Evolutionary conservation across 2,888 invertebrate species (phyloP), one percentile per base, ranked within the genome.

Genomic region (Cerastoderma edule): DNA sequence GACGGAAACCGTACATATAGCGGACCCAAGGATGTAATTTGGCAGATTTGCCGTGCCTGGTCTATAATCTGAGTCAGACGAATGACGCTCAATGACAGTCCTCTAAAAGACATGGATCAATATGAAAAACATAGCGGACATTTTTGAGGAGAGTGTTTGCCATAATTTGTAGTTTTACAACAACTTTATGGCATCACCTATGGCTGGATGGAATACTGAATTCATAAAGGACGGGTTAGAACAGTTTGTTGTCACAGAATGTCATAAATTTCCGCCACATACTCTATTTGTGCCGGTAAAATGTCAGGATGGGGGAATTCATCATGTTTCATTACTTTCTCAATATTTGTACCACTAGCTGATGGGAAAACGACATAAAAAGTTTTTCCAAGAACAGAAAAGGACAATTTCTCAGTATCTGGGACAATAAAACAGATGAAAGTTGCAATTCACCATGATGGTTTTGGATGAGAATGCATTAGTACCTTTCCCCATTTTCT

Each of bases 81-180:
- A 78, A 78, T 67, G 78, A 75, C 75, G 70, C 75, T 67, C 78
- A 77, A 75, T 81, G 81, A 81, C 81, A 81, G 79, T 79, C 79
- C 79, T 79, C 75, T 75, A 72, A 79, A 79, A 79, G 72, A 79
- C 79, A 66, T 50, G 30, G 75, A 79, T 79, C 79, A 79, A 79
- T 79, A 75, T 67, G 72, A 79, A 78, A 75, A 81, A 78, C 80
- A 78, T 75, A 75, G 75, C 79, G 80, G 77, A 81, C 80, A 78
- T 72, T 75, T 81, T 81, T 81, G 79, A 72, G 80, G 67, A 56
- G 75, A 72, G 66, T 53, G 67, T 73, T 80, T 80, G 80, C 73
- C 73, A 71, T 81, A 81, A 81, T 81, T 81, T 78, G 75, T 75
- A 77, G 73, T 78, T 81, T 81, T 81, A 81, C 81, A 75, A 35